phyloP scores from a whole-genome alignment of 2,113 vertebrate species.

The Microcebus griseorufus region DNA sequence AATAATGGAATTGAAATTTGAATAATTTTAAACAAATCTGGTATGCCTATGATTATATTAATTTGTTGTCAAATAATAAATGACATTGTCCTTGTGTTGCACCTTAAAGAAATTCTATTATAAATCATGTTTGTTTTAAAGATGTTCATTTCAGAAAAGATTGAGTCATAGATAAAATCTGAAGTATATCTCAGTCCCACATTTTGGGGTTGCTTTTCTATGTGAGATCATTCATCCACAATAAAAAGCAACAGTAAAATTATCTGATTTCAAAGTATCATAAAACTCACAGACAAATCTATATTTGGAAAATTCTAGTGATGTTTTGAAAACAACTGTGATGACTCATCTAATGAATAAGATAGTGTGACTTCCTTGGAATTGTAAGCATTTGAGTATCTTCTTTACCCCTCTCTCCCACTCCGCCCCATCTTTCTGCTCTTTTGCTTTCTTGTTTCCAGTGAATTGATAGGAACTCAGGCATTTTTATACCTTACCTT shows the following conservation, averaged over 20 bases:
- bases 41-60: not conserved
- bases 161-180: not conserved
- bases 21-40: not conserved
- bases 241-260: slow-evolving; percentile 2
- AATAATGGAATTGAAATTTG: not conserved
- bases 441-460: not conserved
- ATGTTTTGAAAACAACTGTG: slow-evolving; percentile 9
- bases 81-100: not conserved
- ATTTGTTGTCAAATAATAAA: not conserved
- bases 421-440: not conserved
- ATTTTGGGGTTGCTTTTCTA: not conserved
- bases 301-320: slow-evolving; percentile 37
- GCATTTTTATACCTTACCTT: not conserved
- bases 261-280: not conserved
- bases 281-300: slow-evolving; percentile 37
- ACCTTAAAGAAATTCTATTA: not conserved
- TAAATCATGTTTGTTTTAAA: slow-evolving; percentile 3
- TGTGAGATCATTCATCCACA: not conserved
- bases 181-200: not conserved
- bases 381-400: not conserved
- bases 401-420: not conserved
- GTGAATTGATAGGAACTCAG: not conserved
- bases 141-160: not conserved
- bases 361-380: not conserved
- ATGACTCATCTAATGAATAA: not conserved